A percentile compares a stretch with the other conserved stretches of the same genome.
These are phyloP conservation scores for Artibeus lituratus DNA, from an alignment of 2,797 vertebrate genomes.

Conservation along the genomic window DNA sequence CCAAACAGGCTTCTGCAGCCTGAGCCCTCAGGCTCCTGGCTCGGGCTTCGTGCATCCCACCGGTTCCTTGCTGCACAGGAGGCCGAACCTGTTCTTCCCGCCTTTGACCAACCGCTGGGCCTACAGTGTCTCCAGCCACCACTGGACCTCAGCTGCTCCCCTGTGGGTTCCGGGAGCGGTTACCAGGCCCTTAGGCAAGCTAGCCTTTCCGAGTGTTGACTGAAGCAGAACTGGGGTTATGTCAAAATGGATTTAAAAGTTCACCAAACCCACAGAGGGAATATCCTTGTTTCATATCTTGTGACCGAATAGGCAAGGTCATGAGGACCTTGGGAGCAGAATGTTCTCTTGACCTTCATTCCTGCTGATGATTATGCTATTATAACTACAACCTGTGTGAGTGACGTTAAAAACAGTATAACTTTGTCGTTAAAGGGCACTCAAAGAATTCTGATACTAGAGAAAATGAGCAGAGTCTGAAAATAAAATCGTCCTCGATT, in stretches of 20 bases:
- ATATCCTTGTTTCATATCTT: background rate
- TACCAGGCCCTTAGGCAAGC: no score
- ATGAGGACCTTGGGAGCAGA: background rate
- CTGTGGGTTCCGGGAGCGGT: background rate
- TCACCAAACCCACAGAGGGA: background rate
- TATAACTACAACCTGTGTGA: background rate
- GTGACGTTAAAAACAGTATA: background rate
- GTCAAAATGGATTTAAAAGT: background rate
- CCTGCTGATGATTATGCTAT: background rate
- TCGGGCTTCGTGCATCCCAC: background rate
- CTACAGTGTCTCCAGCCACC: no score
- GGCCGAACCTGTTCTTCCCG: background rate
- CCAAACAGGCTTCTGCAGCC: background rate
- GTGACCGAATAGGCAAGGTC: background rate
- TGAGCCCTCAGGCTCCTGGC: background rate
- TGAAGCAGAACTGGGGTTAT: background rate
- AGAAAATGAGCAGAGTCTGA: background rate
- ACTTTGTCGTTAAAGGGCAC: background rate
- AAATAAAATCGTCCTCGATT: background rate
- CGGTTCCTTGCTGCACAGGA: background rate
- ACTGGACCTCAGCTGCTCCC: no score
- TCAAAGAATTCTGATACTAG: background rate
- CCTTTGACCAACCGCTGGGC: no score
- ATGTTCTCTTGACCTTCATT: background rate
- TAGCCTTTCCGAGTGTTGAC: background rate